phyloP scores from a whole-genome alignment of 1,140 invertebrate species.

The Metaphire vulgaris region DNA sequence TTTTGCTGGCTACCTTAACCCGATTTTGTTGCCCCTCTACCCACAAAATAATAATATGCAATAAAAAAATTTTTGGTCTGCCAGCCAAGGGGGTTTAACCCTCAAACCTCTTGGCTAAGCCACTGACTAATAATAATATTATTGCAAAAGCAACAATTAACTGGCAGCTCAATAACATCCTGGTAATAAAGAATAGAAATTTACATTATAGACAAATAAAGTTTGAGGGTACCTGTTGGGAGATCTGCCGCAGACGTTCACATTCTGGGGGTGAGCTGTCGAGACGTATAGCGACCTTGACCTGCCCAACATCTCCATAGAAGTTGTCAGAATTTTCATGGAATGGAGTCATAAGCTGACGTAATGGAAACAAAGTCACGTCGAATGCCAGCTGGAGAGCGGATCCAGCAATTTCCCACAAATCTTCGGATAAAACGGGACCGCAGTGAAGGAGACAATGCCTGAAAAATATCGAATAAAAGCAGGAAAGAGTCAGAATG shows the following conservation, averaged over 20 bases:
- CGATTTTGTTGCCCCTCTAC: no score
- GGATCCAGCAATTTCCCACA: constrained; percentile 76
- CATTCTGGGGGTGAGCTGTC: constrained; percentile 75
- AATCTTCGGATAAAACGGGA: constrained; percentile 67
- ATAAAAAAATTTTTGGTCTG: no score
- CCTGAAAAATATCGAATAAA: constrained; percentile 51
- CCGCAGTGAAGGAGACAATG: constrained; percentile 76
- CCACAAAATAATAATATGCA: no score
- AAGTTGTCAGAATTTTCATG: constrained; percentile 82
- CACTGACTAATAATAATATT: no score
- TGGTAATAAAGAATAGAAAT: no score
- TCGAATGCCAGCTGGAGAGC: constrained; percentile 72
- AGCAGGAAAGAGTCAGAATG: no score
- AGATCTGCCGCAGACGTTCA: constrained; percentile 71
- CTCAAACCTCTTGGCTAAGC: no score
- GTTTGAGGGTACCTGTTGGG: constrained; percentile 73
- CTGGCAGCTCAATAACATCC: no score
- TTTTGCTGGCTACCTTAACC: no score
- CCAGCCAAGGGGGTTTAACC: no score
- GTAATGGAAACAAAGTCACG: constrained; percentile 72
- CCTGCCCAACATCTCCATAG: constrained; percentile 82
- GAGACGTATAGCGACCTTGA: constrained; percentile 81
- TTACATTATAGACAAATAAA: no score
- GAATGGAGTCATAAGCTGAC: constrained; percentile 78
- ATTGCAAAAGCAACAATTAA: no score